Conservation (phyloP, 2,113 vertebrate genomes). For the Nycticebus coucang region DNA sequence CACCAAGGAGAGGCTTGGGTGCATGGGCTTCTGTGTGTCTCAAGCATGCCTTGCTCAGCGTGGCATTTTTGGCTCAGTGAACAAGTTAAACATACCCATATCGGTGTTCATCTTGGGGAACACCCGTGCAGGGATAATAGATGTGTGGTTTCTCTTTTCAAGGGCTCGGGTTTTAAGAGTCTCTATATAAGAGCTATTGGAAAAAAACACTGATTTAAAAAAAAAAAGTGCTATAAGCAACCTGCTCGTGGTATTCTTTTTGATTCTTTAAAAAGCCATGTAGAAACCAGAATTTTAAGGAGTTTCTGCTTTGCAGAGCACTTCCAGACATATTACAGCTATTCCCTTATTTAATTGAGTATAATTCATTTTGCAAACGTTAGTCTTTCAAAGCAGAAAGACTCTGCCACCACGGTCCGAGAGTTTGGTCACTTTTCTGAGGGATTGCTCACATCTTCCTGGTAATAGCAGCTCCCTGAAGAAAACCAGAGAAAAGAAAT, state of each 20-base stretch:
- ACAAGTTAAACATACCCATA: background rate
- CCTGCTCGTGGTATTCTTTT: conserved; percentile 4
- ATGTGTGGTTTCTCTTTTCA: background rate
- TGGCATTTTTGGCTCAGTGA: background rate
- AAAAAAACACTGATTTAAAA: background rate
- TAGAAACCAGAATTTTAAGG: conserved; percentile 50
- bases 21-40: background rate
- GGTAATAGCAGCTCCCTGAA: conserved; percentile 59
- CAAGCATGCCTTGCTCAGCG: background rate
- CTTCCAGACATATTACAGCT: conserved; percentile 42
- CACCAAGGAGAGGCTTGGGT: background rate
- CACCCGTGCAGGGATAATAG: background rate
- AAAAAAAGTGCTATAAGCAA: background rate
- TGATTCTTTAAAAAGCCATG: conserved; percentile 38
- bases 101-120: background rate
- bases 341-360: conserved; percentile 64
- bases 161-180: background rate
- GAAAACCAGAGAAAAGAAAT: conserved; percentile 60
- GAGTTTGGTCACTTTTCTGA: conserved; percentile 54
- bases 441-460: conserved; percentile 45
- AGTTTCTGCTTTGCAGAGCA: conserved; percentile 16
- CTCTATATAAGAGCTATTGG: background rate
- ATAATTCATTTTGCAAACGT: conserved; percentile 60
- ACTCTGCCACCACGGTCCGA: background rate
- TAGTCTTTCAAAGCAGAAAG: conserved; percentile 29